Conservation (phyloP, 2,888 invertebrate genomes). For the Caradrina clavipalpis region DNA sequence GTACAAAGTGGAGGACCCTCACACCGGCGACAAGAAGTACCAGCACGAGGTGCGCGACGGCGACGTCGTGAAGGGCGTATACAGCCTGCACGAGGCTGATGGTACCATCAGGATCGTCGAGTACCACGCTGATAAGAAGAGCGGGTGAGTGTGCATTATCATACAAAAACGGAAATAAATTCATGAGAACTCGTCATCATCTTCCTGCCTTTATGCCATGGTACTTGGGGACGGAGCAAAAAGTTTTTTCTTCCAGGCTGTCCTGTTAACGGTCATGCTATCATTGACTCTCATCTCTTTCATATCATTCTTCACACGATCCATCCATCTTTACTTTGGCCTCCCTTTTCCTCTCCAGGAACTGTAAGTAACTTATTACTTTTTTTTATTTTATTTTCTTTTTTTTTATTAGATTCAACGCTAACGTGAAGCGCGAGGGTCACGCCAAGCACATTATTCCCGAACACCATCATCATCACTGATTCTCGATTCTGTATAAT, state of each 20-base stretch:
- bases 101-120: slow-evolving; percentile 82
- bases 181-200: too few relatives aligned
- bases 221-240: too few relatives aligned
- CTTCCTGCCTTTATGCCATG: too few relatives aligned
- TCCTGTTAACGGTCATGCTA: too few relatives aligned
- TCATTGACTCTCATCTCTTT: too few relatives aligned
- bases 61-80: slow-evolving; percentile 90
- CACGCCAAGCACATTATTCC: slow-evolving; percentile 79
- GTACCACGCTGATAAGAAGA: slow-evolving; percentile 84
- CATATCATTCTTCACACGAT: too few relatives aligned
- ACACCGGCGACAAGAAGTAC: slow-evolving; percentile 88
- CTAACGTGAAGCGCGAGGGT: slow-evolving; percentile 78
- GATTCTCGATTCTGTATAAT: slow-evolving; percentile 9
- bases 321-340: too few relatives aligned
- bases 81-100: slow-evolving; percentile 86
- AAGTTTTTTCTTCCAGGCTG: too few relatives aligned
- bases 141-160: slow-evolving; percentile 34
- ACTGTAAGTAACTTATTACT: background rate
- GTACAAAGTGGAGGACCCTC: slow-evolving; percentile 86
- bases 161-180: too few relatives aligned
- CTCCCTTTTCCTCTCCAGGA: too few relatives aligned
- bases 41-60: slow-evolving; percentile 89
- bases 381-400: background rate
- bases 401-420: slow-evolving; percentile 65
- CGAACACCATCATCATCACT: slow-evolving; percentile 69